phyloP scores from a whole-genome alignment of 2,888 invertebrate genomes.

The Chrysopilus asiliformis region DNA sequence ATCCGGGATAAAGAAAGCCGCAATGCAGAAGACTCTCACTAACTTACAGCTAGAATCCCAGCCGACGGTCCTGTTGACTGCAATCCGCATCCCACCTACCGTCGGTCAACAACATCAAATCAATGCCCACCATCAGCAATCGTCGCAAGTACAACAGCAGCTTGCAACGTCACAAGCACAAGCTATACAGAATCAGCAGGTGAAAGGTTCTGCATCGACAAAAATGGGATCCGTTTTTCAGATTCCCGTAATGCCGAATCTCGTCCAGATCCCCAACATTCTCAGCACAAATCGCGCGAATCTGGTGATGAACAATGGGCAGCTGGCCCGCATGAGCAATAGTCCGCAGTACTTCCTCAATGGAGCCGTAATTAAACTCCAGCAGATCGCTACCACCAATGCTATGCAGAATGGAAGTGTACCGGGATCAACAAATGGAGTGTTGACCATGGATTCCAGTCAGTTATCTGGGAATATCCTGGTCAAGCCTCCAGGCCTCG shows the following conservation, averaged over 20 bases:
- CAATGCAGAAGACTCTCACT: no score
- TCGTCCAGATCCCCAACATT: slow-evolving; percentile 49
- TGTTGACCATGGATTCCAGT: slow-evolving; percentile 11
- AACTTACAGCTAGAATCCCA: slow-evolving; percentile 21
- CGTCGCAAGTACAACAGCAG: slow-evolving; percentile 11
- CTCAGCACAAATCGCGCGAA: slow-evolving; percentile 44
- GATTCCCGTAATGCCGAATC: slow-evolving; percentile 47
- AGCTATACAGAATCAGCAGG: slow-evolving; percentile 15
- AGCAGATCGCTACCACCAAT: slow-evolving; percentile 14
- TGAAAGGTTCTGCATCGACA: slow-evolving; percentile 1
- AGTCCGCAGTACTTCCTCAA: slow-evolving; percentile 32
- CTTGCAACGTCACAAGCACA: slow-evolving; percentile 8
- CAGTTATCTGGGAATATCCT: slow-evolving; percentile 11
- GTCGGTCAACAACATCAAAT: slow-evolving; percentile 9
- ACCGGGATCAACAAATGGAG: slow-evolving; percentile 6
- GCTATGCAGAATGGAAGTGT: slow-evolving; percentile 19
- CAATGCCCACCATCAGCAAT: slow-evolving; percentile 11
- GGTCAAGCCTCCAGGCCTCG: slow-evolving; percentile 10
- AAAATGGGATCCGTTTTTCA: slow-evolving; percentile 39
- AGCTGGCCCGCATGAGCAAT: slow-evolving; percentile 9
- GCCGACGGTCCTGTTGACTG: slow-evolving; percentile 43
- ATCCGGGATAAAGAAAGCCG: slow-evolving; percentile 1
- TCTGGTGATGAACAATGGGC: slow-evolving; percentile 24
- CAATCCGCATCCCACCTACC: slow-evolving; percentile 41
- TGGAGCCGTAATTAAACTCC: slow-evolving; percentile 35